Evolutionary conservation across 2,113 vertebrate species (phyloP), one percentile per base, ranked within the genome.

Genomic region (Craseonycteris thonglongyai): DNA sequence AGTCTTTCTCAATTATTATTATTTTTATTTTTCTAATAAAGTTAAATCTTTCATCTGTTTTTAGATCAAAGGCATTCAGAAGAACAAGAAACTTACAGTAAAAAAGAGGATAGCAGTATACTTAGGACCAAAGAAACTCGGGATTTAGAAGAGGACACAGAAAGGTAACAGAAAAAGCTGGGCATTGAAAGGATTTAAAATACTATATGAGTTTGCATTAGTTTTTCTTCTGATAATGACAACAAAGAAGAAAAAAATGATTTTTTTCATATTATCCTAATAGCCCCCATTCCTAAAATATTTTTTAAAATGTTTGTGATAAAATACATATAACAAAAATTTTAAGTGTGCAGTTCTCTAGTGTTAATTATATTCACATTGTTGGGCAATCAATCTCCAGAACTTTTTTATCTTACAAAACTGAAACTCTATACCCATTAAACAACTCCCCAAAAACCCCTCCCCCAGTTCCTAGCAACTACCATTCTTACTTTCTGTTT

Each of bases 121-220:
- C 91, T 90, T 35, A 98, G 97, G 95, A 92, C 69, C 88, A 79
- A 83, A 61, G 98, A 98, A 87, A 93, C 93, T 38, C 89, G 95
- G 83, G 84, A 82, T 96, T 79, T 90, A 42, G 95, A 86, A 90
- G 98, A 98, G 28, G 98, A 98, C 42, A 98, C 98, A 49, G 98
- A 98, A 82, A 98, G 98, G 98, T 98, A 98, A 81, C 58, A 96
- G 68, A 79, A 95, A 94, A 96, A 90, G 14, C 79, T 93, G 30
- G 21, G 51, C 24, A 84, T 95, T n/a, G 82, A 51, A 96, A 93
- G 40, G 33, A 79, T 81, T 96, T 47, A 45, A 91, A 93, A 81
- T 51, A 58, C 9, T 61, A 5, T 61, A 54, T 78, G 88, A 38
- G 35, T 88, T 33, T 74, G 24, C 78, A 56, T 85, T 81, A 54